phyloP scores from a whole-genome alignment of 2,797 vertebrate genomes.

The Botia kubotai region DNA sequence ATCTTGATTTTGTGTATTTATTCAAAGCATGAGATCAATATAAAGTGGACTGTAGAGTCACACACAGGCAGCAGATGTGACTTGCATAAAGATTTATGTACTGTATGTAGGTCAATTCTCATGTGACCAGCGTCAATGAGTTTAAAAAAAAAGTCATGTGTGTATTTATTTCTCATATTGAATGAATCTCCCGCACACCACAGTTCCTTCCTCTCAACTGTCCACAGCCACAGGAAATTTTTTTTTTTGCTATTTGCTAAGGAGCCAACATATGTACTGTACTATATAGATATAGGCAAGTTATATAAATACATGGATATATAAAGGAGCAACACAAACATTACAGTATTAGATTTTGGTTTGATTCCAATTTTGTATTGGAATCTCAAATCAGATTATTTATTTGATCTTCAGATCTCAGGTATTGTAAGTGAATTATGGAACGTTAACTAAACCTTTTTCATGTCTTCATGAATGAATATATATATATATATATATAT shows the following conservation, averaged over 20 bases:
- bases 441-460: not conserved
- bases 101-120: not conserved
- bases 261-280: not conserved
- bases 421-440: not conserved
- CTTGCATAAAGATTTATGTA: not conserved
- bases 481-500: too few species aligned
- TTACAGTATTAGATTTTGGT: not conserved
- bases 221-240: not conserved
- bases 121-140: not conserved
- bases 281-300: not conserved
- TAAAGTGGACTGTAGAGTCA: too few species aligned
- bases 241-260: not conserved
- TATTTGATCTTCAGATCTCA: too few species aligned
- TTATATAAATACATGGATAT: not conserved
- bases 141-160: not conserved
- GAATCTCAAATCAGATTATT: too few species aligned
- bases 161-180: not conserved
- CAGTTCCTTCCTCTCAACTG: not conserved
- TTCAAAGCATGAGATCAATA: not conserved
- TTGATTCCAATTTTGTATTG: too few species aligned
- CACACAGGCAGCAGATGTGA: too few species aligned
- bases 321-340: not conserved
- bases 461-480: too few species aligned
- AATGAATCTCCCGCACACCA: not conserved
- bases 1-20: too few species aligned